Evolutionary conservation across 2,888 invertebrate genomes (phyloP), one percentile per base, ranked within the genome.

Genomic region (Coelinius sp.): DNA sequence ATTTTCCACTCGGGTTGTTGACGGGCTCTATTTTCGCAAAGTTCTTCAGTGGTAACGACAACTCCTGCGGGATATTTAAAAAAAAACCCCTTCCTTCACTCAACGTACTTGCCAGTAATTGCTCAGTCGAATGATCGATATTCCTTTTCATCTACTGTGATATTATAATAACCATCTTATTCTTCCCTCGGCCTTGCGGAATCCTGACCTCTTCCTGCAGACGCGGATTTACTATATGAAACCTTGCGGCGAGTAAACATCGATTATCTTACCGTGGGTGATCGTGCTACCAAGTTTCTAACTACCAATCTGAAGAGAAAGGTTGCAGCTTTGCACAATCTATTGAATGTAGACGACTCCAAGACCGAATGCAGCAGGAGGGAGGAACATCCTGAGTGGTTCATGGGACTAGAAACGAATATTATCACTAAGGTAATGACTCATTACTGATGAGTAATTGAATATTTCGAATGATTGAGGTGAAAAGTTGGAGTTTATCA

Each of bases 331-430:
- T 80, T 88, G 27, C 82, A 88, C 76, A 82, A 56, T 56, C 79
- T 74, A 12, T 73, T 88, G 56, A 87, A 85, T 76, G 82, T 90
- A 76, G 90, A 93, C 82, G 89, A 91, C 4, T 89, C 90, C 17
- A 92, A 92, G 78, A 89, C 90, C 0, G 87, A 89, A 77, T 88
- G 91, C 25, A 93, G 93, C 81, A 90, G 90, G 52, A 90, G 91
- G 75, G 88, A 90, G 8, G 92, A 94, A 74, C 93, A 96, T 87
- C 92, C 93, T 0, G 92, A 92, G 74, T 96, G 96, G 96, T 96
- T 96, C 88, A 90, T 91, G 89, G 94, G 94, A 89, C 79, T 87
- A 67, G 87, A 89, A 78, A 85, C 85, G 6, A 84, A 82, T 71
- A 77, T 78, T 31, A 71, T 76, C 2, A 84, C 83, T 24, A 88